phyloP scores from a whole-genome alignment of 2,888 invertebrate species.

The Oasisia sp. region DNA sequence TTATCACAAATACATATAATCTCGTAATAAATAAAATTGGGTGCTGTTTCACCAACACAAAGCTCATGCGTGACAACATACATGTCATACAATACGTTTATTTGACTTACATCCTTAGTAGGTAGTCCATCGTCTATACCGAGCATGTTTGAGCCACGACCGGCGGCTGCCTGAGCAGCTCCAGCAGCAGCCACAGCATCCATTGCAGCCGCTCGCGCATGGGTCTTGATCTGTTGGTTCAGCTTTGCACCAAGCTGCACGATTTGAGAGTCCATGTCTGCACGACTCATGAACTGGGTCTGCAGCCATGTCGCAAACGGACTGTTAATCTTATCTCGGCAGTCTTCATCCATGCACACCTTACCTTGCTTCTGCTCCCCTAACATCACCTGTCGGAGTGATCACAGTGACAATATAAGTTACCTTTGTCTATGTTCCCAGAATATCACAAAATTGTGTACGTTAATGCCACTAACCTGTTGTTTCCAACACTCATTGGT shows the following conservation, averaged over 20 bases:
- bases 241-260: conserved; percentile 17
- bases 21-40: not conserved
- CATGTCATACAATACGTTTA: not conserved
- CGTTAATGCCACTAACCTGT: not conserved
- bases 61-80: not conserved
- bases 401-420: not conserved
- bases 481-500: no score
- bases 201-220: not conserved
- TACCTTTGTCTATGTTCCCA: not conserved
- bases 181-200: conserved; percentile 18
- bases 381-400: not conserved
- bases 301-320: conserved; percentile 19
- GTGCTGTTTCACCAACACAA: no score
- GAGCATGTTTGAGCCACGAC: not conserved
- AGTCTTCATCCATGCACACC: not conserved
- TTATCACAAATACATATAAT: not conserved
- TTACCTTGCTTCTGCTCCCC: not conserved
- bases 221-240: conserved; percentile 17
- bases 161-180: not conserved
- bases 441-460: not conserved
- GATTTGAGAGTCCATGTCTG: conserved; percentile 17
- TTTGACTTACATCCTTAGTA: not conserved
- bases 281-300: conserved; percentile 19
- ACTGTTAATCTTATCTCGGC: not conserved
- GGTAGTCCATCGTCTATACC: not conserved